Evolutionary conservation across 2,113 vertebrate species (phyloP).

Genomic region (Labeo catla): DNA sequence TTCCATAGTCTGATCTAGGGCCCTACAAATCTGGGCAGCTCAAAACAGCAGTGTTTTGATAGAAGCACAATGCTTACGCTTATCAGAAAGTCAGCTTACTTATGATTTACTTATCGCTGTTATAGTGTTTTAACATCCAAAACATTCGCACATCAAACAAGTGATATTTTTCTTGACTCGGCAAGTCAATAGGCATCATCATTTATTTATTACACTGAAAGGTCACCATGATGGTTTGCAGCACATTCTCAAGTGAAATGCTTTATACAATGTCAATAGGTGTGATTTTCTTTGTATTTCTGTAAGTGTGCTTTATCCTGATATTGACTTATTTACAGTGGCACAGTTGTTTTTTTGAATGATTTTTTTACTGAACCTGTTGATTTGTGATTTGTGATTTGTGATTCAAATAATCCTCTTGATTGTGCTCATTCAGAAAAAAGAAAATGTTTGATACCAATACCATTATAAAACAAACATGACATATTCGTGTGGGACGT

Average conservation of each 20-base stretch:
- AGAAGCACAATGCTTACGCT: neutral
- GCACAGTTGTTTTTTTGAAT: neutral
- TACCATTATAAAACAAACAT: conserved; percentile 3
- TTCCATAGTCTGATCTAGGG: neutral
- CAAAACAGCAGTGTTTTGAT: neutral
- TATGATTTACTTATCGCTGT: neutral
- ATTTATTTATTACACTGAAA: neutral
- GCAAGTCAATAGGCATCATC: neutral
- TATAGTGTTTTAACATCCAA: neutral
- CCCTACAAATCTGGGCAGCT: neutral
- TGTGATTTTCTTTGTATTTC: neutral
- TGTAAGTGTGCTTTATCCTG: neutral
- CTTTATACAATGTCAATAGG: neutral
- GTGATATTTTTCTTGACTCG: neutral
- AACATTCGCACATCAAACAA: conserved; percentile 7
- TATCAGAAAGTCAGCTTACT: neutral
- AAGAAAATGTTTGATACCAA: neutral
- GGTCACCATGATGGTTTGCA: conserved; percentile 4
- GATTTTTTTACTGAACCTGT: neutral
- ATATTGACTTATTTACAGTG: neutral
- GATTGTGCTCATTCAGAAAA: neutral
- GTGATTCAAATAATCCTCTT: neutral
- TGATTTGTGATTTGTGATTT: neutral
- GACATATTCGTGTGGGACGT: conserved; percentile 44
- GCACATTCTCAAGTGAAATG: neutral